Base-by-base conservation (phyloP, 1,140 invertebrate species). In the Gryllus bimaculatus region DNA sequence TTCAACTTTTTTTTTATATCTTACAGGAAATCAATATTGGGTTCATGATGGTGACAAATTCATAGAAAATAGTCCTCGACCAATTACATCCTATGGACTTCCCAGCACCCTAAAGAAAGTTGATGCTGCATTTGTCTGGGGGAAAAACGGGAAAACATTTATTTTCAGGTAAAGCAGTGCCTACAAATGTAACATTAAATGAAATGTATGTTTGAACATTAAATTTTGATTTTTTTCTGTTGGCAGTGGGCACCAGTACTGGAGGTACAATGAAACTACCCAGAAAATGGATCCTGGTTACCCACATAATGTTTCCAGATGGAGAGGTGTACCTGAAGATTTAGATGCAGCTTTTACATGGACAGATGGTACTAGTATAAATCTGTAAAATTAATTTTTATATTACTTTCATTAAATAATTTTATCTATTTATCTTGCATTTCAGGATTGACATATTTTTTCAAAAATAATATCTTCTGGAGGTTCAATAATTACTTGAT, bases 71-170 rank as follows among this genome's bases (percentile, higher is more conserved):
- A 88, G 87, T 84, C 89, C 89, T 82, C 82, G 88, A 81, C 84
- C 88, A 54, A 81, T 94, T 3, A 87, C 87, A 0, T 86, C 90
- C 79, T 90, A 91, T 82, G 89, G 89, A 7, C 85, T 95, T 8
- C 91, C 93, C 3, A 79, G 85, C 4, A 86, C 89, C 81, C 84
- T 94, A 0, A 85, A 89, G n/a, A 88, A 89, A 80, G 85, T 95
- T 21, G 92, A 93, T 84, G 92, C 92, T 3, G 92, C 89, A 5
- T 90, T 93, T 84, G 85, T 89, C 18, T 93, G 92, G 87, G 89
- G 84, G 48, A 88, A 88, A 78, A 86, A 88, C 80, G 83, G 83
- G 81, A 89, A 87, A 85, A 88, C 88, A 76, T 89, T 89, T 82
- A 83, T 89, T 54, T 89, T 88, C 82, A 87, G 85, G 87, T 87